Evolutionary conservation across 2,888 invertebrate species (phyloP).

Genomic region (Tinea pellionella): DNA sequence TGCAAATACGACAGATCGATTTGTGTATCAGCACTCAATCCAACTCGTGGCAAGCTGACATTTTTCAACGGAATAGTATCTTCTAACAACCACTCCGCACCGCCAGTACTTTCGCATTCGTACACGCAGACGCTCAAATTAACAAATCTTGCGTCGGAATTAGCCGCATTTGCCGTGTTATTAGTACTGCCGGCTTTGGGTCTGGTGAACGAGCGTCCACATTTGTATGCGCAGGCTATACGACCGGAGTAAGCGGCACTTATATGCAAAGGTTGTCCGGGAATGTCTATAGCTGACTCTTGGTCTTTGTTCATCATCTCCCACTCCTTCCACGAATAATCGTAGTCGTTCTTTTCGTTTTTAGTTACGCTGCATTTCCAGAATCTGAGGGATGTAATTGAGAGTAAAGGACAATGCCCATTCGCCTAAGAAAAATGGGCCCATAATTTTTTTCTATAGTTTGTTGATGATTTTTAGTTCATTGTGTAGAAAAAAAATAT

Average conservation of each 20-base stretch:
- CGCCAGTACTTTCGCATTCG: slow-evolving; percentile 99
- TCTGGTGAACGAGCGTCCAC: slow-evolving; percentile 88
- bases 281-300: slow-evolving; percentile 76
- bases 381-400: slow-evolving; percentile 75
- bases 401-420: background rate
- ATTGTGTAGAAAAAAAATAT: too few species aligned
- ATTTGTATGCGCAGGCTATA: slow-evolving; percentile 96
- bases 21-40: slow-evolving; percentile 84
- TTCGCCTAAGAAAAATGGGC: too few species aligned
- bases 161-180: slow-evolving; percentile 65
- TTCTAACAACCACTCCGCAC: slow-evolving; percentile 93
- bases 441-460: too few species aligned
- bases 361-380: slow-evolving; percentile 83
- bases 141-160: slow-evolving; percentile 78
- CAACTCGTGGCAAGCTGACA: slow-evolving; percentile 85
- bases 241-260: slow-evolving; percentile 98
- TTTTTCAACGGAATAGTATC: slow-evolving; percentile 95
- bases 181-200: slow-evolving; percentile 86
- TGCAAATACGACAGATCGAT: slow-evolving; percentile 86
- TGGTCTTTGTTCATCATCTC: slow-evolving; percentile 83
- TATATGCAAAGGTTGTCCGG: slow-evolving; percentile 89
- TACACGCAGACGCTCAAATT: slow-evolving; percentile 96
- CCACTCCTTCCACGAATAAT: slow-evolving; percentile 89
- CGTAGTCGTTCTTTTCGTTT: slow-evolving; percentile 51
- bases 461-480: too few species aligned